These are phyloP conservation scores for Hesperophylax magnus DNA, from an alignment of 1,140 invertebrate species.

Conservation along the genomic window DNA sequence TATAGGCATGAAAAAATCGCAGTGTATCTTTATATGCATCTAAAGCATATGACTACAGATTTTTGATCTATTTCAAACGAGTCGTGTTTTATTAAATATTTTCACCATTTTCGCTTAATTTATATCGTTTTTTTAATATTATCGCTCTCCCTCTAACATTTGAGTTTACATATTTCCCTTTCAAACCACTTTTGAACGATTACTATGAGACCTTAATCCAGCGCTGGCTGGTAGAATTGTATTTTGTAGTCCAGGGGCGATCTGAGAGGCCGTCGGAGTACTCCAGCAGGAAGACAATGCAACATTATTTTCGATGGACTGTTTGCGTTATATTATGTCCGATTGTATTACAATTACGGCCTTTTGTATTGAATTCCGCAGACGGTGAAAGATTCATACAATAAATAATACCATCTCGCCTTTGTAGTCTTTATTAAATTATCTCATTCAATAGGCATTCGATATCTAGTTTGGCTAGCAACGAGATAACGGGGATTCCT, in stretches of 20 bases:
- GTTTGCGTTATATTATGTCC: constrained; percentile 5
- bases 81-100: too few species aligned
- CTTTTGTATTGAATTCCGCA: constrained; percentile 7
- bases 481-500: neutral
- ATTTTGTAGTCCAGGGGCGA: constrained; percentile 8
- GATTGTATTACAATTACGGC: constrained; percentile 42
- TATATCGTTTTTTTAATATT: too few species aligned
- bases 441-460: constrained; percentile 8
- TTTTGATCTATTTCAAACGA: too few species aligned
- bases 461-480: neutral
- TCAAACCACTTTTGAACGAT: too few species aligned
- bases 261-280: neutral
- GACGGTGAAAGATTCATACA: constrained; percentile 25
- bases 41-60: too few species aligned
- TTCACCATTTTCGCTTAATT: too few species aligned
- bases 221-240: neutral
- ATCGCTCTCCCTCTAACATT: too few species aligned
- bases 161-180: too few species aligned
- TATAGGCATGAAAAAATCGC: too few species aligned
- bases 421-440: constrained; percentile 27
- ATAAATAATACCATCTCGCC: constrained; percentile 19
- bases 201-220: too few species aligned
- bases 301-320: constrained; percentile 43
- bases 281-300: constrained; percentile 24
- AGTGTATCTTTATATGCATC: too few species aligned